Conservation (phyloP, 2,888 invertebrate genomes). For the Drosophila suboccidentalis region DNA sequence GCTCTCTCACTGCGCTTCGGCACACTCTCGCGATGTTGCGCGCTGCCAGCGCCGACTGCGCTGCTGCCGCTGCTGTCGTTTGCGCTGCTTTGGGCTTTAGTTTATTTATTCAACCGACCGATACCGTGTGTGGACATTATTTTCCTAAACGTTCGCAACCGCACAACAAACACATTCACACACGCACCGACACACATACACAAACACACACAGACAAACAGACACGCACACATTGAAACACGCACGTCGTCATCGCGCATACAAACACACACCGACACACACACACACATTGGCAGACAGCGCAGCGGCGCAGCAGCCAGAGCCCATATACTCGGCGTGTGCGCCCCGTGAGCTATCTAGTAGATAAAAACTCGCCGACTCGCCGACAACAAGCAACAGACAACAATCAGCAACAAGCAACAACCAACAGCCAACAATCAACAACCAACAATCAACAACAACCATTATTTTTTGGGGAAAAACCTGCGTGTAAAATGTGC, state of each 20-base stretch:
- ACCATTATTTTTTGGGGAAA: not conserved
- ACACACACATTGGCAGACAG: constrained; percentile 23
- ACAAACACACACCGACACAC: constrained; percentile 12
- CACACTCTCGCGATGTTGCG: constrained; percentile 28
- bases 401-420: constrained; percentile 28
- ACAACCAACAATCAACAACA: constrained; percentile 11
- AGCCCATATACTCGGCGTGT: constrained; percentile 74
- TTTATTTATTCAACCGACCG: constrained; percentile 86
- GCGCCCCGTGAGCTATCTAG: constrained; percentile 77
- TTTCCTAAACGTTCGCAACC: constrained; percentile 84
- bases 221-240: constrained; percentile 21
- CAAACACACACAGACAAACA: constrained; percentile 22
- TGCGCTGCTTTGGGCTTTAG: constrained; percentile 68
- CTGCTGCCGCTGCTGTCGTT: constrained; percentile 35
- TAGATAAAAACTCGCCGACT: constrained; percentile 78
- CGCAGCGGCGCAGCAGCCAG: constrained; percentile 26
- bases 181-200: constrained; percentile 14
- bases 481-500: constrained; percentile 10
- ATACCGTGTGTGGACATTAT: constrained; percentile 85
- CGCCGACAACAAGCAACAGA: constrained; percentile 69
- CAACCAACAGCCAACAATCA: constrained; percentile 28
- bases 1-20: constrained; percentile 7
- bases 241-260: constrained; percentile 31
- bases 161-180: constrained; percentile 63
- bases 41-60: constrained; percentile 15